Evolutionary conservation across 2,888 invertebrate genomes (phyloP), one percentile per base, ranked within the genome.

Genomic region (Idaea dimidiata): DNA sequence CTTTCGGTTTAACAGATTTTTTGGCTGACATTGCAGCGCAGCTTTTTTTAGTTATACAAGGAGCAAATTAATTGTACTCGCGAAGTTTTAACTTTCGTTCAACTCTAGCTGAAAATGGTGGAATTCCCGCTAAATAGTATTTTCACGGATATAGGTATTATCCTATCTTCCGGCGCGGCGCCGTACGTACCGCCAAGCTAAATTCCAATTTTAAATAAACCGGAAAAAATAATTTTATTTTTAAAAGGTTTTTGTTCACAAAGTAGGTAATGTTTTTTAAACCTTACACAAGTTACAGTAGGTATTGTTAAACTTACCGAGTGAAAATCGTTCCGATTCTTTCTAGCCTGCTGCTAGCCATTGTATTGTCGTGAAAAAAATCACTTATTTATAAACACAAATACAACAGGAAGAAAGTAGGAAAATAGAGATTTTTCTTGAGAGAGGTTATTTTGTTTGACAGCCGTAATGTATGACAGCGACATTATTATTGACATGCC

Each of bases 301-400:
- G 10, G 10, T 7, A 16, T 55, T 58, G 61, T 57, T 31, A 57
- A 56, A 74, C 80, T 71, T 89, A 96, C 96, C 96, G 93, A 4
- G 94, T 91, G 76, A 94, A 95, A 78, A 96, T 96, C 31, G 95
- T 96, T 59, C 96, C 96, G 76, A 96, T 95, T 84, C 94, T 95
- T 88, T 96, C 96, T 68, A 96, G 88, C 72, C 96, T 93, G 83
- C 94, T 95, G 68, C 94, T 94, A 43, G 95, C 95, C 95, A 95
- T 95, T 64, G 80, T 72, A 57, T 16, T 54, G n/a, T 54, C 8
- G 17, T 54, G 54, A 16, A 54, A 54, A 17, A 14, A n/a, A n/a
- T 16, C 6, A 3, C 16, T 54, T 16, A n/a, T 5, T 54, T 7
- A 0, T 54, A 6, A 16, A 54, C 16, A 43, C 32, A 6, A 32